Base-by-base conservation (phyloP, 1,140 invertebrate species). In the Lycorma delicatula region DNA sequence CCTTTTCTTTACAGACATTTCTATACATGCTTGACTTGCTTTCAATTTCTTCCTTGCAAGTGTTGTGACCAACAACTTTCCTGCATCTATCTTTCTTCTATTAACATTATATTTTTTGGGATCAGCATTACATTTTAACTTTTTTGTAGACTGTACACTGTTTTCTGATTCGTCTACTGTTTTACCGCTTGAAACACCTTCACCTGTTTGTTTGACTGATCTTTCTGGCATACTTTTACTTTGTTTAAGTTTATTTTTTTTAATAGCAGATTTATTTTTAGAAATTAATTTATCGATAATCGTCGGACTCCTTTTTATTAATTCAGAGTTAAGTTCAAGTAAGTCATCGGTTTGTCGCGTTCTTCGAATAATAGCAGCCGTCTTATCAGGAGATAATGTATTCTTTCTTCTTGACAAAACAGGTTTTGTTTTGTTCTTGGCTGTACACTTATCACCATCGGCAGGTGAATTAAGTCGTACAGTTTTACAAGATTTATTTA, bases 211-310 rank as follows among this genome's bases (percentile, higher is more conserved):
- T n/a, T n/a, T n/a, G n/a, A n/a, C n/a, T n/a, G n/a, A n/a, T n/a
- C n/a, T n/a, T n/a, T n/a, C n/a, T n/a, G n/a, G n/a, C n/a, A n/a
- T n/a, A n/a, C n/a, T n/a, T n/a, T n/a, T n/a, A n/a, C n/a, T 49
- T 49, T 20, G 12, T 25, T 12, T 25, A 26, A 49, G 25, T 6
- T n/a, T 4, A 49, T 16, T 49, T 31, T 54, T 54, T 4, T 47
- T 27, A 23, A 56, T 56, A 13, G 54, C 41, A 3, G 41, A 46
- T 49, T 31, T 56, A 28, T 56, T 56, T 44, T 47, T 56, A 5
- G 54, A 56, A 5, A 56, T 56, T 28, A 56, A 20, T 48, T 28
- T 47, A 46, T 56, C 54, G 25, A 56, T 56, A 22, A 49, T 28
- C 31, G 54, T 48, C 3, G 54, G 47, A 16, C 48, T 56, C 5